These are phyloP conservation scores for Aleiodes leptofemur DNA, from an alignment of 2,888 invertebrate species.

Conservation along the genomic window DNA sequence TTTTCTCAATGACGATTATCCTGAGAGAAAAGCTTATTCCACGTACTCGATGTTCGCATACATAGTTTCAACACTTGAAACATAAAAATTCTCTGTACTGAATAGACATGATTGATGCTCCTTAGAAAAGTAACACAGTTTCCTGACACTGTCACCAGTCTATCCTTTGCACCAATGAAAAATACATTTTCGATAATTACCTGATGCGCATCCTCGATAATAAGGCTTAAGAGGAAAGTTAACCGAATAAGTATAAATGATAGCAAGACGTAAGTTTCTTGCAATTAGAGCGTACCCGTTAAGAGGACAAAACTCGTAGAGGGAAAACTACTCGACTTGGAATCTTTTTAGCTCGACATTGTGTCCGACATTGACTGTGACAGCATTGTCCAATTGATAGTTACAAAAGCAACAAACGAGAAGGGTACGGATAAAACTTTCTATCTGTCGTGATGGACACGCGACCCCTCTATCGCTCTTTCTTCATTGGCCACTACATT, in stretches of 20 bases:
- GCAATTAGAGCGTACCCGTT: conserved; percentile 47
- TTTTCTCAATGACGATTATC: too few species aligned
- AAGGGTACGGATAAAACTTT: conserved; percentile 62
- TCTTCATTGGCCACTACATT: conserved; percentile 20
- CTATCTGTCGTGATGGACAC: conserved; percentile 66
- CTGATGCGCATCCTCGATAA: conserved; percentile 42
- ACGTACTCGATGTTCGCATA: neutral
- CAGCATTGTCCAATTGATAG: conserved; percentile 44
- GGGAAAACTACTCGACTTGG: conserved; percentile 37
- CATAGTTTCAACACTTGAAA: conserved; percentile 43
- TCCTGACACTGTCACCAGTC: conserved; percentile 4
- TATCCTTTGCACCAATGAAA: conserved; percentile 16
- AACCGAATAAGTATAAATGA: conserved; percentile 34
- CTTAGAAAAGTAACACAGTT: conserved; percentile 8
- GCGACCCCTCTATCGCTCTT: conserved; percentile 60
- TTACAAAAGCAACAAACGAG: conserved; percentile 43
- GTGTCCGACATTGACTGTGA: conserved; percentile 43
- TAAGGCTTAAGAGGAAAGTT: conserved; percentile 44
- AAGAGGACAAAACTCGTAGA: conserved; percentile 35
- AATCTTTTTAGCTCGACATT: conserved; percentile 39
- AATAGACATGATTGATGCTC: conserved; percentile 43
- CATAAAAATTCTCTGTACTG: conserved; percentile 24
- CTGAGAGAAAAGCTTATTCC: too few species aligned
- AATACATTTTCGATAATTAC: conserved; percentile 37
- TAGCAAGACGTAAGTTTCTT: conserved; percentile 37